Base-by-base conservation (phyloP, 2,888 invertebrate species). In the Myopa testacea region DNA sequence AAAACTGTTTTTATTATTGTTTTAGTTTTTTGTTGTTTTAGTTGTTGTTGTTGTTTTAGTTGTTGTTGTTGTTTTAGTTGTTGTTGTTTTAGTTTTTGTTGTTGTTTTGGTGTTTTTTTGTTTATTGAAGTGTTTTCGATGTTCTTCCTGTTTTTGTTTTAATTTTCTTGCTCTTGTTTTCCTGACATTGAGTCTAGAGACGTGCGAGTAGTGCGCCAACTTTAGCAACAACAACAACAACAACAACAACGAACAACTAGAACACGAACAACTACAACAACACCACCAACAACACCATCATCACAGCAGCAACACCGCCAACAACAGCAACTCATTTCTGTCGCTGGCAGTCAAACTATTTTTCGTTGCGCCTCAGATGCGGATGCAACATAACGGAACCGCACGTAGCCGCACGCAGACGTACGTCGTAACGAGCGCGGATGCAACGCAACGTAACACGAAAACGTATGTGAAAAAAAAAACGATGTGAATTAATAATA, bases 321-420 rank as follows among this genome's bases (percentile, higher is more conserved):
- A 7, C 55, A 50, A 26, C 70, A 55, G 52, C 70, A 70, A 70
- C 52, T 10, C 19, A 34, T 34, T 70, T 75, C 45, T 38, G 74
- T 75, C 75, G 75, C 37, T 45, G 55, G 50, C 73, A 73, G 63
- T 55, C 55, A 68, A 75, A 75, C 69, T 75, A 69, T 75, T 69
- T 75, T 74, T 45, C 75, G 75, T 75, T 75, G 75, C 85, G 81
- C 82, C 81, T 80, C 82, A 83, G 80, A 81, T 80, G 75, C 76
- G 80, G 78, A 86, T 86, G 85, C 86, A 87, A 86, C 87, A 87
- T 85, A 87, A 87, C 87, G 86, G 87, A 87, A 85, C 87, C 85
- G 86, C 87, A 86, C 87, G 87, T 86, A 87, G 86, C 86, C 86
- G 87, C 85, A 87, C 86, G 87, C 84, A 87, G 85, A 86, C 87